Evolutionary conservation across 2,797 vertebrate genomes (phyloP).

Genomic region (Allobates femoralis): DNA sequence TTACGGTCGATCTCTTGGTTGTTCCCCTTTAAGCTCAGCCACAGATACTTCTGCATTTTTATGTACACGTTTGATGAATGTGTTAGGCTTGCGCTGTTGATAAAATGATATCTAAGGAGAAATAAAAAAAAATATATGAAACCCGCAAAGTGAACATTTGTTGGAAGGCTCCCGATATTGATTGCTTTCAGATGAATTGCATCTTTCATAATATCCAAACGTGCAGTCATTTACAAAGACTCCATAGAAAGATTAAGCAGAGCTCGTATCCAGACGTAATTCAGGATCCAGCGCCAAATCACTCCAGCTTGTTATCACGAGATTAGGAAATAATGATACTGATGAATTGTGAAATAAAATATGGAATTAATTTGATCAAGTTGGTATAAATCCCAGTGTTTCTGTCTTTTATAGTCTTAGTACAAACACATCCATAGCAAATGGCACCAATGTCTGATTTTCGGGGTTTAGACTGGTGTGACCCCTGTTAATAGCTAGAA

Average conservation of each 20-base stretch:
- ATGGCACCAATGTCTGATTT: background rate
- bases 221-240: conserved; percentile 47
- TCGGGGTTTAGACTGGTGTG: background rate
- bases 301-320: conserved; percentile 8
- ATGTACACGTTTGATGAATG: conserved; percentile 56
- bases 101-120: conserved; percentile 60
- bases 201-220: conserved; percentile 59
- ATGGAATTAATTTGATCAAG: background rate
- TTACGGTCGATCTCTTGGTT: background rate
- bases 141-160: conserved; percentile 47
- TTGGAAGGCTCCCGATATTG: conserved; percentile 53
- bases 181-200: conserved; percentile 61
- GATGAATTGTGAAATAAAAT: background rate
- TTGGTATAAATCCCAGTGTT: background rate
- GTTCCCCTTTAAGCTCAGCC: conserved; percentile 17
- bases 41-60: conserved; percentile 40
- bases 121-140: conserved; percentile 57
- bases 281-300: background rate
- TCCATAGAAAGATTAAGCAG: conserved; percentile 30
- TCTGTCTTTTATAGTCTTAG: background rate
- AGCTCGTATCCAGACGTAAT: conserved; percentile 23
- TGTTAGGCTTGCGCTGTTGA: conserved; percentile 48
- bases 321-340: background rate
- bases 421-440: background rate
- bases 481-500: background rate